phyloP scores from a whole-genome alignment of 2,888 invertebrate species.

The Flexamia atlantica region DNA sequence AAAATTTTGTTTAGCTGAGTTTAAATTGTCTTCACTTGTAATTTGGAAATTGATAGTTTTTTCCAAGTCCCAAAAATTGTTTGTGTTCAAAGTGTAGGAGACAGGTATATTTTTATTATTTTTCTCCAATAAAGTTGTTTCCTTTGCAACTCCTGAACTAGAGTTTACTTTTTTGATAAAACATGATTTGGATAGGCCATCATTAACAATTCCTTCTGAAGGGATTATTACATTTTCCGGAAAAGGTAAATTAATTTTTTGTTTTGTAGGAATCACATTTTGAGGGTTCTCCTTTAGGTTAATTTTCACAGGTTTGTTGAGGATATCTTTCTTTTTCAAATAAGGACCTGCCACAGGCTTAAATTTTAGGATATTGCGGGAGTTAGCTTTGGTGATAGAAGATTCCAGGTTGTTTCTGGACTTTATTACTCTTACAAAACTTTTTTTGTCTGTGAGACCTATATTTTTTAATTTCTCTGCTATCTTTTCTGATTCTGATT shows the following conservation, averaged over 20 bases:
- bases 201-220: not conserved
- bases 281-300: not conserved
- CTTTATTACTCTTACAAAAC: conserved; percentile 18
- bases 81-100: not conserved
- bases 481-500: conserved; percentile 4
- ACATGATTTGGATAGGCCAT: not conserved
- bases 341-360: not conserved
- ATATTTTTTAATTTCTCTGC: conserved; percentile 10
- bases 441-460: conserved; percentile 1
- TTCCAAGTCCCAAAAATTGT: not conserved
- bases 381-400: not conserved
- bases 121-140: not conserved
- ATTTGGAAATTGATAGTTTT: not conserved
- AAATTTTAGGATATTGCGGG: not conserved
- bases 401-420: not conserved
- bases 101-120: not conserved
- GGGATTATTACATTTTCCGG: not conserved
- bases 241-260: not conserved
- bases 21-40: not conserved
- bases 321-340: not conserved
- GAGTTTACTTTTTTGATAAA: not conserved
- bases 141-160: not conserved
- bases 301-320: not conserved
- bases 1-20: not conserved
- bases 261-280: not conserved